Base-by-base conservation (phyloP, 2,113 vertebrate species). In the Felis chaus region DNA sequence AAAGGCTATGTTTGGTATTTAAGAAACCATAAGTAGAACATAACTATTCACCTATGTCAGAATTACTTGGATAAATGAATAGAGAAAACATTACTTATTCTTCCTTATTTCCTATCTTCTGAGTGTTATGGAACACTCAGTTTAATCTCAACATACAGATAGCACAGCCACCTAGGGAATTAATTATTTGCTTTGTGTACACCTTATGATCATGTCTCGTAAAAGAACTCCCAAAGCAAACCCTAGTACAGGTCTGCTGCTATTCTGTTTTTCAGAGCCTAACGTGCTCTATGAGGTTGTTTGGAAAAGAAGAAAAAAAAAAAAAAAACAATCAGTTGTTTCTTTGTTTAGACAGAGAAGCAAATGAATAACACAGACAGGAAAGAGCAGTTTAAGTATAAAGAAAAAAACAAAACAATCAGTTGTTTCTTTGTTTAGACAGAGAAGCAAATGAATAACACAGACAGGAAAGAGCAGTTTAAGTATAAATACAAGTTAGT, bases 141-240 rank as follows among this genome's bases (percentile, higher is more conserved):
- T 36, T 71, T 81, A 81, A 91, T 97, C 79, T 92, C 88, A 79
- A 85, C 57, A 41, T 68, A 95, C 81, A 95, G 97, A 97, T 10
- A 97, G 45, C n/a, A 65, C 8, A 85, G 66, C 41, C 86, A 89
- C 92, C 97, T 81, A 39, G 97, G 94, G 97, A 94, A 98, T 97
- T 98, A 97, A 98, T 98, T 97, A 98, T 93, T 92, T 95, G 97
- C 95, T 95, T 95, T 97, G 91, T 96, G 85, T 69, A 93, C 91
- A 97, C 73, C 82, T 96, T 95, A 94, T 94, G 96, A 98, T 97
- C 41, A 15, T 31, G 93, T 81, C 71, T 93, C 19, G 45, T 89
- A 41, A 90, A 97, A 94, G 85, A 96, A 97, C 50, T 98, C 96
- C 97, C 98, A 93, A 61, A 97, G 68, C 94, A 94, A 89, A 63